These are phyloP conservation scores for Acanthurus leucopareius DNA, from an alignment of 2,797 vertebrate genomes.

Conservation along the genomic window DNA sequence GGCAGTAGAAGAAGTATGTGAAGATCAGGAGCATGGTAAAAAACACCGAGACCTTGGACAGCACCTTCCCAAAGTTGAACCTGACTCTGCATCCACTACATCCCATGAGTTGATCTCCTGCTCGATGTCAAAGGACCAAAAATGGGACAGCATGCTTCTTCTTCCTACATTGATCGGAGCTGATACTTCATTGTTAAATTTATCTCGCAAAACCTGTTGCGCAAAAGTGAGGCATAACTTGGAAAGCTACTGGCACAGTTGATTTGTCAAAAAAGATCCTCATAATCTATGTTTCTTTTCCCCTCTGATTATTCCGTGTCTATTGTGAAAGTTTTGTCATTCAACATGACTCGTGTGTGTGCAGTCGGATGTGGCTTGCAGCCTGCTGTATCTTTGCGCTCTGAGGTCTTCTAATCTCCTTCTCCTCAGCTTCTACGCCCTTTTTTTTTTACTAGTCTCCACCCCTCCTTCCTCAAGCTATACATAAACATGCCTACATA, in stretches of 20 bases:
- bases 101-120: constrained; percentile 90
- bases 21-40: constrained; percentile 86
- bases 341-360: constrained; percentile 9
- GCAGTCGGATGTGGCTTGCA: constrained; percentile 24
- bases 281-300: constrained; percentile 31
- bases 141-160: constrained; percentile 79
- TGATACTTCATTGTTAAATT: constrained; percentile 4
- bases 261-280: constrained; percentile 27
- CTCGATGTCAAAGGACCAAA: constrained; percentile 65
- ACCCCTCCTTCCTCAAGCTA: constrained; percentile 70
- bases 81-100: constrained; percentile 88
- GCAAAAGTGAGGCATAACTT: constrained; percentile 46
- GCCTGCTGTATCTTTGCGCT: constrained; percentile 54
- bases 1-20: constrained; percentile 87
- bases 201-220: constrained; percentile 72
- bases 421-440: constrained; percentile 57
- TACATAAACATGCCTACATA: constrained; percentile 42
- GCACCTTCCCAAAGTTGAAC: constrained; percentile 83
- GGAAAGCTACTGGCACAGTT: constrained; percentile 7
- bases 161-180: constrained; percentile 55
- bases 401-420: constrained; percentile 55
- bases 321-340: constrained; percentile 4
- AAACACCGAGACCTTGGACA: constrained; percentile 82
- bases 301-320: neutral
- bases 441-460: constrained; percentile 70